phyloP scores from a whole-genome alignment of 2,888 invertebrate genomes.

The Stenolophus ochropezus region DNA sequence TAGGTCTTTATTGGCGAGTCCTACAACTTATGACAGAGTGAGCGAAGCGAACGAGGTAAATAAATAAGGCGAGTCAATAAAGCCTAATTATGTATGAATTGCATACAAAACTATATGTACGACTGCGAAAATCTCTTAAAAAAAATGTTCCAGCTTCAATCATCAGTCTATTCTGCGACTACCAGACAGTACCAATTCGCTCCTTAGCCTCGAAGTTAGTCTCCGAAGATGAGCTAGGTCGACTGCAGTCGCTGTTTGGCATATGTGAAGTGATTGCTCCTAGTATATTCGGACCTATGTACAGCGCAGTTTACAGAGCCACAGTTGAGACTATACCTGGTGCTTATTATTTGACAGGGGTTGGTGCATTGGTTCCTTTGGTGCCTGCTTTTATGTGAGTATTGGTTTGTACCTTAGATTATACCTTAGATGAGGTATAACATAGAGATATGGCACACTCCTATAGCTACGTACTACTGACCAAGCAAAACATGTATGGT shows the following conservation, averaged over 20 bases:
- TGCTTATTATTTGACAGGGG: constrained; percentile 77
- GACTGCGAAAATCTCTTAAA: too few relatives aligned
- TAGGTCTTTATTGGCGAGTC: too few relatives aligned
- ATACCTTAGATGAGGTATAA: too few relatives aligned
- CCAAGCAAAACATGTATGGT: too few relatives aligned
- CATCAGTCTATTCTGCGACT: constrained; percentile 69
- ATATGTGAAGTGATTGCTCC: constrained; percentile 77
- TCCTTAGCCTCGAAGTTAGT: constrained; percentile 71
- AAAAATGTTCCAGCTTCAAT: constrained; percentile 60
- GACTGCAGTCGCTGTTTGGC: constrained; percentile 76
- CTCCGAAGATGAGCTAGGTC: constrained; percentile 70
- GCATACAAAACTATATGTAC: too few relatives aligned
- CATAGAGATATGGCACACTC: too few relatives aligned
- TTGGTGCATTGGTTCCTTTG: constrained; percentile 73
- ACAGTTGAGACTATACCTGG: constrained; percentile 75
- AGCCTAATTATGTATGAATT: too few relatives aligned
- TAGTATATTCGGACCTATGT: constrained; percentile 76
- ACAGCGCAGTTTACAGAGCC: constrained; percentile 75
- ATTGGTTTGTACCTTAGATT: too few relatives aligned
- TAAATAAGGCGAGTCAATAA: too few relatives aligned
- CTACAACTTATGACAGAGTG: too few relatives aligned
- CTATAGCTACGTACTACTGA: too few relatives aligned
- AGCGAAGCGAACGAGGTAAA: too few relatives aligned
- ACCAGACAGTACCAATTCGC: constrained; percentile 69
- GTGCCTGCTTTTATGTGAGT: constrained; percentile 75